Conservation (phyloP, 2,888 invertebrate species). For the Antitype chi region DNA sequence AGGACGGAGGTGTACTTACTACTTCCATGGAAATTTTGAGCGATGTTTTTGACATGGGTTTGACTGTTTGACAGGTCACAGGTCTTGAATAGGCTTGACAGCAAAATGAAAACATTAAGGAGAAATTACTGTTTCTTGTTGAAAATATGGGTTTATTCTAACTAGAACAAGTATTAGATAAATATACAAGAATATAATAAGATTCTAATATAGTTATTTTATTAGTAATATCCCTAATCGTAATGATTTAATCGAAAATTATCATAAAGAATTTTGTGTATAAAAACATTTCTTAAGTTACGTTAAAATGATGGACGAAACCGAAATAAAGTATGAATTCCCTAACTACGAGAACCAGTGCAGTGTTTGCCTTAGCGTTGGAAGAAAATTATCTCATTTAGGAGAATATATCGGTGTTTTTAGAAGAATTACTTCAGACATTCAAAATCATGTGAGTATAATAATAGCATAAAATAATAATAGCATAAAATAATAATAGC, state of each 20-base stretch:
- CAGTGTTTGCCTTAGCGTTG: conserved; percentile 60
- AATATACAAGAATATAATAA: not conserved
- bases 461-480: not conserved
- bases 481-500: no score
- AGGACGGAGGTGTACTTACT: not conserved
- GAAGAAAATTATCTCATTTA: conserved; percentile 55
- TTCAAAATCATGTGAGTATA: conserved; percentile 49
- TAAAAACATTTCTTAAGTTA: not conserved
- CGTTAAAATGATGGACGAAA: conserved; percentile 52
- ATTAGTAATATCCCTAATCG: not conserved
- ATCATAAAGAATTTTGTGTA: not conserved
- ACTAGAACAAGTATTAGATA: not conserved
- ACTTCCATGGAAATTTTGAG: conserved; percentile 11
- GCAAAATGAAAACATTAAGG: conserved; percentile 3
- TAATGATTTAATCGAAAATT: not conserved
- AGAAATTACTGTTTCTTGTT: not conserved
- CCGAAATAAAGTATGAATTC: conserved; percentile 61
- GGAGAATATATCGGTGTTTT: conserved; percentile 50
- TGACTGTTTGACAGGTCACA: not conserved
- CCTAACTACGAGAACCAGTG: conserved; percentile 42
- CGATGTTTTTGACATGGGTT: conserved; percentile 2
- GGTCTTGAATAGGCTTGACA: not conserved
- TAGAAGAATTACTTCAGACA: conserved; percentile 45
- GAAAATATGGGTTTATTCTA: not conserved
- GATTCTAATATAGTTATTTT: no score